phyloP scores from a whole-genome alignment of 2,797 vertebrate species.

The Anguilla anguilla region DNA sequence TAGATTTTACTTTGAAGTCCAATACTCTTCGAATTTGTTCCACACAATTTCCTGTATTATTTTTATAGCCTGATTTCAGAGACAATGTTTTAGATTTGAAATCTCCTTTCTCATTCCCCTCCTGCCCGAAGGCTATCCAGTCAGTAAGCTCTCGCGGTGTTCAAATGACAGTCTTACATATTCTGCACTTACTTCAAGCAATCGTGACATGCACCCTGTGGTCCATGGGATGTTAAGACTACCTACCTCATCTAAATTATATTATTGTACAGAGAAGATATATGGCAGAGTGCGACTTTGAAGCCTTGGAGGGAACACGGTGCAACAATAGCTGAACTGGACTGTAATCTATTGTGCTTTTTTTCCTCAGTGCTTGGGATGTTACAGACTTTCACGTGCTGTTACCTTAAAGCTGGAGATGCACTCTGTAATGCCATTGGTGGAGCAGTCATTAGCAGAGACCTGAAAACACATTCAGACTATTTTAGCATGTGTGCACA shows the following conservation, averaged over 20 bases:
- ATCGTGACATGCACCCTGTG: background rate
- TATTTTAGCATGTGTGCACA: background rate
- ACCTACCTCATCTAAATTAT: background rate
- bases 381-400: background rate
- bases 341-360: background rate
- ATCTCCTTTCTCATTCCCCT: background rate
- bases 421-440: constrained; percentile 39
- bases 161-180: background rate
- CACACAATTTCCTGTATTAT: background rate
- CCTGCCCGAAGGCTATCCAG: background rate
- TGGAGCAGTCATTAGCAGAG: background rate
- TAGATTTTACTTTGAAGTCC: background rate
- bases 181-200: background rate
- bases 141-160: background rate
- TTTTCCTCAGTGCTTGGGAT: background rate
- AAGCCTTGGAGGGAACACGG: background rate
- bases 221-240: background rate
- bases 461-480: constrained; percentile 1
- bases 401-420: constrained; percentile 66
- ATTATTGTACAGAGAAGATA: background rate
- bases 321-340: background rate
- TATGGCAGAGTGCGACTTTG: background rate
- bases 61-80: background rate
- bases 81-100: background rate
- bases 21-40: background rate